Evolutionary conservation across 2,888 invertebrate species (phyloP).

Genomic region (Erebia palarica): DNA sequence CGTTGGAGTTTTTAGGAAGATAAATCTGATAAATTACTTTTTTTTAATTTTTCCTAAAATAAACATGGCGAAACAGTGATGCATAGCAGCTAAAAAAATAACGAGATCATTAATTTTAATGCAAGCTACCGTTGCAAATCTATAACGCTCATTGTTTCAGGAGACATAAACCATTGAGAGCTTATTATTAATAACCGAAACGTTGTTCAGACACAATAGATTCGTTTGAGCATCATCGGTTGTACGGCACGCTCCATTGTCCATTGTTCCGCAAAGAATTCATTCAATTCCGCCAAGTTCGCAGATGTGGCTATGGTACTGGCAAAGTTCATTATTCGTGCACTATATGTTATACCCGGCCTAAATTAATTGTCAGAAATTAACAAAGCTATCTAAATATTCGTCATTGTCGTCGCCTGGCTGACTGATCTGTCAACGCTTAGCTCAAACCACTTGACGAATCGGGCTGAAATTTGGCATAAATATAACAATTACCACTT

Average conservation of each 20-base stretch:
- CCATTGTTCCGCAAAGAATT: constrained; percentile 68
- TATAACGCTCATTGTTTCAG: constrained; percentile 24
- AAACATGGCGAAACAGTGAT: neutral
- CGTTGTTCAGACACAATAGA: constrained; percentile 45
- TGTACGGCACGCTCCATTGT: constrained; percentile 62
- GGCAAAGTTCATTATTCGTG: constrained; percentile 8
- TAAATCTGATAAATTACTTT: too few species aligned
- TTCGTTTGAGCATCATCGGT: constrained; percentile 45
- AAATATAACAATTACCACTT: too few species aligned
- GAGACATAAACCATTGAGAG: constrained; percentile 26
- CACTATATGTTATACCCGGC: neutral
- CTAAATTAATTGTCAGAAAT: neutral
- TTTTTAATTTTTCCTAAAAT: neutral
- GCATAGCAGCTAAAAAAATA: neutral
- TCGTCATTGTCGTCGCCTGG: too few species aligned
- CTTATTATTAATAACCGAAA: constrained; percentile 39
- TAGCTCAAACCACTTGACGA: too few species aligned
- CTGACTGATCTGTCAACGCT: too few species aligned
- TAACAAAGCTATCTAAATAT: neutral
- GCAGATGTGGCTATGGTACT: constrained; percentile 19
- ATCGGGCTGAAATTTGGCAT: too few species aligned
- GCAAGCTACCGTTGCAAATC: neutral
- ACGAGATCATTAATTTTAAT: neutral
- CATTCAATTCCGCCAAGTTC: constrained; percentile 65
- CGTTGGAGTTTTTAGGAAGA: too few species aligned